These are phyloP conservation scores for Drosophila mojavensis DNA, from an alignment of 1,140 invertebrate genomes.

Conservation along the genomic window DNA sequence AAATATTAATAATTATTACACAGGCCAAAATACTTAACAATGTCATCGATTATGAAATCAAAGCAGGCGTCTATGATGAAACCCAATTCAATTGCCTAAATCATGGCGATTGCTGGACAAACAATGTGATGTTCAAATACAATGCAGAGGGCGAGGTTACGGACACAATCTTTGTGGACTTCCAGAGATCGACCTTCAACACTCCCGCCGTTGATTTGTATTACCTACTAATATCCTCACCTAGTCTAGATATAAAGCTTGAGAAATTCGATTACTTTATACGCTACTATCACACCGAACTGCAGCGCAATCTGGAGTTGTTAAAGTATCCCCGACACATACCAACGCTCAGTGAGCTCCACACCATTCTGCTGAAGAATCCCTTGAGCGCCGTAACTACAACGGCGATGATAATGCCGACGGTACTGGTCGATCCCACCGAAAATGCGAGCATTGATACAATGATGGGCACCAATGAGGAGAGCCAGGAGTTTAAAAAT, in stretches of 20 bases:
- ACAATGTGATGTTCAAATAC: constrained; percentile 81
- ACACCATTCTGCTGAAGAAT: constrained; percentile 35
- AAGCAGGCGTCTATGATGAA: constrained; percentile 23
- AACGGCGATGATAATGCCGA: constrained; percentile 36
- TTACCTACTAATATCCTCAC: constrained; percentile 52
- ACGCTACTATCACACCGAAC: constrained; percentile 46
- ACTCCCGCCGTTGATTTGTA: constrained; percentile 72
- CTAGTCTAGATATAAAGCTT: constrained; percentile 52
- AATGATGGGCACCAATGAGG: constrained; percentile 33
- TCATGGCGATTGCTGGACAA: constrained; percentile 86
- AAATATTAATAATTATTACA: neutral
- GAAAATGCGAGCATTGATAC: constrained; percentile 46
- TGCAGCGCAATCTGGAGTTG: constrained; percentile 43
- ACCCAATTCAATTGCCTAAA: constrained; percentile 85
- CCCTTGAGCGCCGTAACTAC: constrained; percentile 25
- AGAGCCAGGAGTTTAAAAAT: constrained; percentile 38
- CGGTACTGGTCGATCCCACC: constrained; percentile 52
- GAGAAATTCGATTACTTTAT: constrained; percentile 56
- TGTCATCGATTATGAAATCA: neutral
- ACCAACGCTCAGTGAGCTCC: constrained; percentile 47
- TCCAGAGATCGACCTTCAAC: constrained; percentile 62
- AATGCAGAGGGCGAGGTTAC: constrained; percentile 32
- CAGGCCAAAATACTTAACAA: constrained; percentile 16
- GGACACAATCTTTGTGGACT: constrained; percentile 76
- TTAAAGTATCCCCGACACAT: constrained; percentile 51